Evolutionary conservation across 2,888 invertebrate genomes (phyloP).

Genomic region (Creontiades dilutus): DNA sequence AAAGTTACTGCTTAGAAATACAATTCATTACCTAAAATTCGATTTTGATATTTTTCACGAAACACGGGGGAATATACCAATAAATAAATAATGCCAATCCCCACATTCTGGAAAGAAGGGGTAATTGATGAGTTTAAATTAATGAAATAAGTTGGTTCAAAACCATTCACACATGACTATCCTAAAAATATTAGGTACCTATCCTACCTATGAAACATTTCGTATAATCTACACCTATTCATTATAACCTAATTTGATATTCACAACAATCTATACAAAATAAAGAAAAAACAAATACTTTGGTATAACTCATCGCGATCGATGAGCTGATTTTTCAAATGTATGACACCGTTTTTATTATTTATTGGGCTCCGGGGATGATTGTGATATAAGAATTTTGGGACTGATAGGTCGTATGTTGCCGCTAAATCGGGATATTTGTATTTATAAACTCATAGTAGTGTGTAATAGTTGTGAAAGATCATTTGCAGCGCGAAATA

Average conservation of each 20-base stretch:
- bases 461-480: no score
- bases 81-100: constrained; percentile 11
- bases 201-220: constrained; percentile 47
- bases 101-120: background rate
- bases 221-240: constrained; percentile 52
- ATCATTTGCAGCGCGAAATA: background rate
- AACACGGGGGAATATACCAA: background rate
- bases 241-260: constrained; percentile 70
- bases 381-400: no score
- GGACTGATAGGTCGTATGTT: background rate
- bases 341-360: background rate
- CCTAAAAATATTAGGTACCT: constrained; percentile 22
- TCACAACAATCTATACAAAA: constrained; percentile 74
- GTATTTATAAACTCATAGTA: background rate
- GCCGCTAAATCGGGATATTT: background rate
- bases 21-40: background rate
- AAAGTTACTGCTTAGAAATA: background rate
- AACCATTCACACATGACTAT: constrained; percentile 47
- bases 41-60: constrained; percentile 5
- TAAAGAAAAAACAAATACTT: constrained; percentile 74
- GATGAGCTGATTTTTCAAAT: constrained; percentile 23
- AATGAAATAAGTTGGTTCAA: constrained; percentile 30
- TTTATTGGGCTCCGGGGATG: background rate
- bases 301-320: constrained; percentile 68
- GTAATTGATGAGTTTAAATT: constrained; percentile 10